Evolutionary conservation across 2,797 vertebrate genomes (phyloP), one percentile per base, ranked within the genome.

Genomic region (Oryzias sinensis): DNA sequence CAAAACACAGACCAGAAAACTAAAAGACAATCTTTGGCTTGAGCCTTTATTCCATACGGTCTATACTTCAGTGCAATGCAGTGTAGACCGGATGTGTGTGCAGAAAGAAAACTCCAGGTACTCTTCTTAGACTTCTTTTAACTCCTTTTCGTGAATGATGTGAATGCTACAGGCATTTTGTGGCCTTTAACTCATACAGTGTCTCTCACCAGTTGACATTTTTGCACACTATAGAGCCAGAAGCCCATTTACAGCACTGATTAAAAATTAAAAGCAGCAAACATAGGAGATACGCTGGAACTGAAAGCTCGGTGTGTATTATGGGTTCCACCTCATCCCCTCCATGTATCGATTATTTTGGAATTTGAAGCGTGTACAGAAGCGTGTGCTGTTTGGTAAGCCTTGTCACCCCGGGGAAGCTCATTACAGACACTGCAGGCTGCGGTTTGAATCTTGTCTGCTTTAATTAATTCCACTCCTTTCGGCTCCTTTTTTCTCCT

Each of bases 401-500:
- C 49, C 37, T 20, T 4, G 53, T 59, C 59, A 59, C 72, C 79
- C 72, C 49, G 48, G 67, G 77, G 80, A 62, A 75, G 55, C 77
- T 85, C 79, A 81, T 81, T 83, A 83, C 64, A 62, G 25, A 53
- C 65, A 51, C 79, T 71, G 46, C 65, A 61, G 72, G 73, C 73
- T 44, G 68, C 46, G 56, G 72, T 73, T 56, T 78, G 68, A 79
- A 75, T 74, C 77, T 70, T 69, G 76, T 69, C 61, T 25, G 41
- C 52, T 29, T 53, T 76, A 76, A 82, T 82, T 77, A 72, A 83
- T 81, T 83, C 65, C 61, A 76, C 47, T 80, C 45, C 51, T 80
- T 69, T 76, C 56, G 45, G 46, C 55, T 64, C 56, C 33, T 69
- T 81, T 68, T 68, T 64, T 64, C 65, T 65, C 66, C 66, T 74